These are phyloP conservation scores for Drosophila neonasuta DNA, from an alignment of 2,888 invertebrate species.

Conservation along the genomic window DNA sequence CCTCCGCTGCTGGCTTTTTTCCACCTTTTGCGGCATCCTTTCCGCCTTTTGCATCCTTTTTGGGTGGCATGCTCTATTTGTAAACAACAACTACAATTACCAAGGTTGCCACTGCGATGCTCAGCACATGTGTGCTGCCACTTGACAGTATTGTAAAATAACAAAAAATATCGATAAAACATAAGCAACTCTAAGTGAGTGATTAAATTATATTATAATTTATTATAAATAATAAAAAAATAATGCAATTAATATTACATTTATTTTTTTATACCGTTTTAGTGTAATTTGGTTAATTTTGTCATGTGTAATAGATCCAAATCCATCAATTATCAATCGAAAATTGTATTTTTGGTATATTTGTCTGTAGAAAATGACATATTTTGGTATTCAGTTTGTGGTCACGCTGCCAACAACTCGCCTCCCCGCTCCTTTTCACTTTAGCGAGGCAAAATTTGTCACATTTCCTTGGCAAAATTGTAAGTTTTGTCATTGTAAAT, in stretches of 20 bases:
- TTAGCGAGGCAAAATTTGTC: constrained; percentile 74
- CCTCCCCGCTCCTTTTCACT: constrained; percentile 67
- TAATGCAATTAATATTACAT: no score
- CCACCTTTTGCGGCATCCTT: constrained; percentile 81
- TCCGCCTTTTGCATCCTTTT: constrained; percentile 86
- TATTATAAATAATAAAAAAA: background rate
- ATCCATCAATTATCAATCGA: background rate
- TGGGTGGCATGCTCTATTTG: constrained; percentile 86
- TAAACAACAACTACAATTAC: constrained; percentile 20
- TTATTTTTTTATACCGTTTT: background rate
- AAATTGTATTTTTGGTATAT: background rate
- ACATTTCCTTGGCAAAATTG: constrained; percentile 74
- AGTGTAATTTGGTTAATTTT: background rate
- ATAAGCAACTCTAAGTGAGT: constrained; percentile 15
- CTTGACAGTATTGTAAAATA: constrained; percentile 4
- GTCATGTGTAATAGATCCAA: background rate
- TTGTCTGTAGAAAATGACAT: background rate
- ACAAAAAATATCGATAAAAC: constrained; percentile 25
- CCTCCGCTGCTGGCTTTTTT: constrained; percentile 80
- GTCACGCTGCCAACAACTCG: constrained; percentile 23
- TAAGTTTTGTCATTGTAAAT: constrained; percentile 53
- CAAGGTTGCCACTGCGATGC: constrained; percentile 7
- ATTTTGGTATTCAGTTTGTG: background rate
- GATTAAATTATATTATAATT: background rate
- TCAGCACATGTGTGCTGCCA: constrained; percentile 34